A percentile compares a stretch with the other conserved stretches of the same genome.
Conservation (phyloP, 2,888 invertebrate genomes). For the Julus scandinavius region DNA sequence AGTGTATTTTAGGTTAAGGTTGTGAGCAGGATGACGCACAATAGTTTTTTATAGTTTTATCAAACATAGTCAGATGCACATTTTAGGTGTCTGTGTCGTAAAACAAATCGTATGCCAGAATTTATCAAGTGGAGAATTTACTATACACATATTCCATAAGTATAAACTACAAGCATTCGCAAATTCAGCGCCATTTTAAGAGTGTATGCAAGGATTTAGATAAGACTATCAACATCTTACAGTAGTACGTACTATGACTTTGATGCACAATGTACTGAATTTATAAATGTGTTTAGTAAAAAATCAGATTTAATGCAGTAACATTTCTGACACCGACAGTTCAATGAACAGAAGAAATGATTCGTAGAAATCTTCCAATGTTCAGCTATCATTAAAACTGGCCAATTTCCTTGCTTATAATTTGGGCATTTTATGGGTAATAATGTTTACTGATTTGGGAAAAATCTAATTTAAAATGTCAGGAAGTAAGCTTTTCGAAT, state of each 20-base stretch:
- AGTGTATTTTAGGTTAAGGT: not conserved
- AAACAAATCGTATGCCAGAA: not conserved
- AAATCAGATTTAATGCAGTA: too few relatives aligned
- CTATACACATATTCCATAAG: not conserved
- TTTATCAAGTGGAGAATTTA: not conserved
- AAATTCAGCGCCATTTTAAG: not conserved
- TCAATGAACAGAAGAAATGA: too few relatives aligned
- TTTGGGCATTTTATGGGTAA: too few relatives aligned
- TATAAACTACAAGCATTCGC: not conserved
- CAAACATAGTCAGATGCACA: slow-evolving; percentile 13
- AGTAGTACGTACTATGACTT: not conserved
- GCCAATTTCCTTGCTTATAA: too few relatives aligned
- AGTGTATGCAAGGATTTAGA: not conserved
- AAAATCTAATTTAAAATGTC: too few relatives aligned
- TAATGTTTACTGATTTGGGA: too few relatives aligned
- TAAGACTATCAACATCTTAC: not conserved
- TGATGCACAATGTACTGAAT: not conserved
- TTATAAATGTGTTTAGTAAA: not conserved
- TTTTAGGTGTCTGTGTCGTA: not conserved
- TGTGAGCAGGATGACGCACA: not conserved
- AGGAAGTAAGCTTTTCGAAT: too few relatives aligned
- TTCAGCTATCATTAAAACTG: too few relatives aligned
- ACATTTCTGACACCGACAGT: too few relatives aligned
- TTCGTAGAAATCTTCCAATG: too few relatives aligned
- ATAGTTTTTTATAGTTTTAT: not conserved